Percentiles rank a stretch among this genome's conserved stretches.
Evolutionary conservation across 2,888 invertebrate species (phyloP).

Genomic region (Chrysotoxum bicinctum): DNA sequence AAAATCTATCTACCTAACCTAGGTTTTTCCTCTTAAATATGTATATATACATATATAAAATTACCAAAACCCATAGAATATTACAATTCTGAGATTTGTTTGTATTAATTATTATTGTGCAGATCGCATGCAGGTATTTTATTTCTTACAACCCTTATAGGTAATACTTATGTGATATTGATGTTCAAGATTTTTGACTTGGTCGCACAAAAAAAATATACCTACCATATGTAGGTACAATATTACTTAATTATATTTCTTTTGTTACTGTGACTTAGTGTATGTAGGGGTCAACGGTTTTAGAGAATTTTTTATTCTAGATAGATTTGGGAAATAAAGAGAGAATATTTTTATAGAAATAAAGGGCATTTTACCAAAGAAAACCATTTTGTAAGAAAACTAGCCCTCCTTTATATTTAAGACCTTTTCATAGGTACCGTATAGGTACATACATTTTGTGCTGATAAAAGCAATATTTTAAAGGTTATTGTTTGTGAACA

Average conservation of each 20-base stretch:
- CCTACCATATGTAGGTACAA: too few species aligned
- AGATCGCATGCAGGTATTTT: slow-evolving; percentile 1
- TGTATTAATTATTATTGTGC: too few species aligned
- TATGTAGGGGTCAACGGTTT: slow-evolving; percentile 17
- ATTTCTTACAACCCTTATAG: slow-evolving; percentile 7
- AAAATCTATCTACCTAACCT: neutral
- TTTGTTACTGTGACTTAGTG: slow-evolving; percentile 17
- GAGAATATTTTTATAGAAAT: neutral
- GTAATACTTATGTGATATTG: neutral
- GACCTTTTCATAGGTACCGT: too few species aligned
- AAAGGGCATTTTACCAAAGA: neutral
- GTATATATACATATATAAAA: too few species aligned
- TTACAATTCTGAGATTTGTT: neutral
- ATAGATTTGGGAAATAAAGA: neutral
- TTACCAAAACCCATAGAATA: neutral
- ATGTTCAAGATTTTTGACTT: neutral
- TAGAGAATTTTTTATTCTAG: neutral
- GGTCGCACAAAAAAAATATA: too few species aligned
- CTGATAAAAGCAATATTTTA: too few species aligned
- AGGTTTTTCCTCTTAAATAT: neutral
- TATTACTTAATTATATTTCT: slow-evolving; percentile 16
- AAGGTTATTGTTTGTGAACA: too few species aligned
- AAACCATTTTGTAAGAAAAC: too few species aligned
- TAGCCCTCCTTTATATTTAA: too few species aligned
- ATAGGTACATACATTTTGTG: too few species aligned